These are phyloP conservation scores for Tetropium fuscum DNA, from an alignment of 2,888 invertebrate genomes.

Conservation along the genomic window DNA sequence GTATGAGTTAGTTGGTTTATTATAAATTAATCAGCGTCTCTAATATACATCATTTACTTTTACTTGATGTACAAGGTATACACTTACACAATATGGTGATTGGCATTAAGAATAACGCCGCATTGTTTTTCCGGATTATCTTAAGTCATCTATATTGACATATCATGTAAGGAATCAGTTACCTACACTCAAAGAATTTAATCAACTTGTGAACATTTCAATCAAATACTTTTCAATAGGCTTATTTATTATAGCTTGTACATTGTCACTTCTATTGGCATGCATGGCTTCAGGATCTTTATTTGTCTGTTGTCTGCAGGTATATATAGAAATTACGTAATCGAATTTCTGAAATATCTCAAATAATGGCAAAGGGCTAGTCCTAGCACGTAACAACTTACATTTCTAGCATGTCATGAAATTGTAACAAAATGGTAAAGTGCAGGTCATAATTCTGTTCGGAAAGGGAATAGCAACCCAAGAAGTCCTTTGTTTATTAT, in stretches of 20 bases:
- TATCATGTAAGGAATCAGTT: slow-evolving; percentile 22
- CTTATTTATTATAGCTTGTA: slow-evolving; percentile 10
- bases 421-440: too few species aligned
- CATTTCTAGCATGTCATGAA: background rate
- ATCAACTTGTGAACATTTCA: slow-evolving; percentile 19
- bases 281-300: slow-evolving; percentile 5
- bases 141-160: slow-evolving; percentile 30
- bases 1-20: too few species aligned
- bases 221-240: slow-evolving; percentile 22
- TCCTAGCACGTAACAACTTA: background rate
- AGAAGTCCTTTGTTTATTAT: too few species aligned
- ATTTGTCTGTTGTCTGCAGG: background rate
- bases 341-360: slow-evolving; percentile 12
- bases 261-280: slow-evolving; percentile 5
- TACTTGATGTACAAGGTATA: slow-evolving; percentile 2
- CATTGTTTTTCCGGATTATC: slow-evolving; percentile 29
- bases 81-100: too few species aligned
- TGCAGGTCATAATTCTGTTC: too few species aligned
- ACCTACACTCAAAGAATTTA: slow-evolving; percentile 22
- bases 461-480: too few species aligned
- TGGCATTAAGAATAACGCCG: slow-evolving; percentile 24
- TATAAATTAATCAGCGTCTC: background rate
- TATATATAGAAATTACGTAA: slow-evolving; percentile 1
- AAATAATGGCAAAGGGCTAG: slow-evolving; percentile 5
- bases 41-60: slow-evolving; percentile 1